These are phyloP conservation scores for Halichoeres trimaculatus DNA, from an alignment of 2,113 vertebrate species.

Conservation along the genomic window DNA sequence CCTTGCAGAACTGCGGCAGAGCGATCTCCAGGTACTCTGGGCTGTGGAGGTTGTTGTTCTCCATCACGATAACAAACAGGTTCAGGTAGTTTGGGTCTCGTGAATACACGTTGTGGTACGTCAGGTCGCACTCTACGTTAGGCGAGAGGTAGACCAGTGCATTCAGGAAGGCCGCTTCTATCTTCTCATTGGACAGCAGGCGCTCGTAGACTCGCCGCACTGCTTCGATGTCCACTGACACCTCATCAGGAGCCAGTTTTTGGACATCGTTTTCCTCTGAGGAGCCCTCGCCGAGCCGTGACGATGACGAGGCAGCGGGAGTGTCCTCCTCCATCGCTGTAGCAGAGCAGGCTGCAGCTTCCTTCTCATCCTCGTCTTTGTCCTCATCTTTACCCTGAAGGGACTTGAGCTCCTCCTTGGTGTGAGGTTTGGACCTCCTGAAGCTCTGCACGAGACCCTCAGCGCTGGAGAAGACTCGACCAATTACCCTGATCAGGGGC, in stretches of 20 bases:
- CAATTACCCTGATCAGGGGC: slow-evolving; percentile 95
- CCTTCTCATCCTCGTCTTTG: slow-evolving; percentile 98
- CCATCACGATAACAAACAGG: slow-evolving; percentile 98
- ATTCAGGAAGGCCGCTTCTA: slow-evolving; percentile 98
- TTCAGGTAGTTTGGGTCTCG: slow-evolving; percentile 97
- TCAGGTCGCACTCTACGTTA: slow-evolving; percentile 98
- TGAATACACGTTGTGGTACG: slow-evolving; percentile 97
- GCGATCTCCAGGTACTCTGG: slow-evolving; percentile 99
- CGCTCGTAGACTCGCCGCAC: slow-evolving; percentile 94
- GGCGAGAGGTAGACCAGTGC: slow-evolving; percentile 98
- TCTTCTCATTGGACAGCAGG: slow-evolving; percentile 94
- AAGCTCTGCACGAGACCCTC: slow-evolving; percentile 97
- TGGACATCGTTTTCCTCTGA: slow-evolving; percentile 88
- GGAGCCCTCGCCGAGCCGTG: slow-evolving; percentile 85
- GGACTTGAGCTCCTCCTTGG: slow-evolving; percentile 98
- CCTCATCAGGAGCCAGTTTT: slow-evolving; percentile 91
- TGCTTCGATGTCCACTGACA: slow-evolving; percentile 96
- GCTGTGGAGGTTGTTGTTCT: slow-evolving; percentile 98
- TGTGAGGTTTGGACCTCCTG: slow-evolving; percentile 92
- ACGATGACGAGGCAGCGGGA: slow-evolving; percentile 81
- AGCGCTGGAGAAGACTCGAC: slow-evolving; percentile 95
- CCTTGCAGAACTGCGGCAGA: slow-evolving; percentile 96
- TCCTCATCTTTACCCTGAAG: slow-evolving; percentile 97
- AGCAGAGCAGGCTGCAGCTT: slow-evolving; percentile 83
- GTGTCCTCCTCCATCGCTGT: slow-evolving; percentile 95